Base-by-base conservation (phyloP, 2,113 vertebrate species). In the Pyxicephalus adspersus region DNA sequence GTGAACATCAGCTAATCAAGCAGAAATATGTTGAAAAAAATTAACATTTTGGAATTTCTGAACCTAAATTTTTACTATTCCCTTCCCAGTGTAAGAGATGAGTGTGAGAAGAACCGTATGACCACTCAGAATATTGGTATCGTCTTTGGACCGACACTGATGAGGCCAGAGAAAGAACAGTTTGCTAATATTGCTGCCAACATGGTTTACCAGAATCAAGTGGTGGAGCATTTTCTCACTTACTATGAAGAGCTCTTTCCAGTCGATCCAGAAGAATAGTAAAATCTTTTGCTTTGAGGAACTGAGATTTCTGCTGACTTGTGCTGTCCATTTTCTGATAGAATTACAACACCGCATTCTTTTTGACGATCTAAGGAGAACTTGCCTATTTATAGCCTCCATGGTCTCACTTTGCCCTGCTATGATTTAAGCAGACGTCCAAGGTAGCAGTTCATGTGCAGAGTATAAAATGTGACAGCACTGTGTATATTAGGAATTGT, bases 81-180 rank as follows among this genome's bases (percentile, higher is more conserved):
- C 65, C 26, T 17, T 23, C 64, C 18, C 89, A 98, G 95, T 72
- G 96, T 98, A 84, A 91, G 95, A 87, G 92, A 93, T 50, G 84
- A 81, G 64, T 93, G 89, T 0, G 90, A 94, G 50, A 45, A 61
- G 65, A 98, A 97, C 88, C 94, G 95, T 64, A 98, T 98, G 96
- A 96, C 94, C 0, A 91, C 94, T 7, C 96, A 98, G 87, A 98
- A 98, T 90, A 92, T 98, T 25, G 95, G 95, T 72, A 97, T 98
- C n/a, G 96, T 98, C 74, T 98, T 98, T 4, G 96, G 96, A 3
- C 96, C 96, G 0, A 97, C 96, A 0, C 89, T 98, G 57, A 94
- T 98, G 91, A 91, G 96, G 13, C 92, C 95, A 0, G 94, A 97
- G 87, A 87, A 89, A 65, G 96, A 98, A 84, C 89, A 86, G 18